Conservation (phyloP, 2,888 invertebrate genomes). For the Eupithecia dodoneata region DNA sequence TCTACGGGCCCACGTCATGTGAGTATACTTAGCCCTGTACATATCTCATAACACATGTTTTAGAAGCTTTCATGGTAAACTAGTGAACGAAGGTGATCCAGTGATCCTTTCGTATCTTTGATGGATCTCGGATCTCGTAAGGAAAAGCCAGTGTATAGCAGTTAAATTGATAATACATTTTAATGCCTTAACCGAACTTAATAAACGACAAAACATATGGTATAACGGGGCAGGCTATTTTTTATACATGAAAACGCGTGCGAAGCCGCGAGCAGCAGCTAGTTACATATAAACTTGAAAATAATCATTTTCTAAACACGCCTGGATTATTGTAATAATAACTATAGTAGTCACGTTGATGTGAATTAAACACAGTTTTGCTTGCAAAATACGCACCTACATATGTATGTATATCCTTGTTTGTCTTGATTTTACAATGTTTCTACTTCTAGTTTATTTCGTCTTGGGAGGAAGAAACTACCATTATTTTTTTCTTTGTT, state of each 20-base stretch:
- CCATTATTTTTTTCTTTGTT: neutral
- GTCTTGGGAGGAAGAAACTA: neutral
- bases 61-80: neutral
- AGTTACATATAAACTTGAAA: neutral
- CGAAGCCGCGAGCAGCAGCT: neutral
- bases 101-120: neutral
- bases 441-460: neutral
- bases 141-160: neutral
- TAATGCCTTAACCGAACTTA: no score
- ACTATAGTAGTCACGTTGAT: neutral
- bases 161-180: neutral
- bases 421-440: neutral
- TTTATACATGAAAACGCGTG: no score
- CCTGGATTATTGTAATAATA: neutral
- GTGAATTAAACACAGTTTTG: neutral
- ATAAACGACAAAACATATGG: neutral
- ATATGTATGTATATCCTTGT: neutral
- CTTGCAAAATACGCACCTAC: neutral
- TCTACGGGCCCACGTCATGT: constrained; percentile 71
- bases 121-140: neutral
- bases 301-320: neutral
- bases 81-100: neutral
- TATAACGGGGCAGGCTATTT: neutral
- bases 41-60: neutral
- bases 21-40: constrained; percentile 6